phyloP scores from a whole-genome alignment of 92 coral and sea anemone genomes.

The Epizoanthus ramosus region DNA sequence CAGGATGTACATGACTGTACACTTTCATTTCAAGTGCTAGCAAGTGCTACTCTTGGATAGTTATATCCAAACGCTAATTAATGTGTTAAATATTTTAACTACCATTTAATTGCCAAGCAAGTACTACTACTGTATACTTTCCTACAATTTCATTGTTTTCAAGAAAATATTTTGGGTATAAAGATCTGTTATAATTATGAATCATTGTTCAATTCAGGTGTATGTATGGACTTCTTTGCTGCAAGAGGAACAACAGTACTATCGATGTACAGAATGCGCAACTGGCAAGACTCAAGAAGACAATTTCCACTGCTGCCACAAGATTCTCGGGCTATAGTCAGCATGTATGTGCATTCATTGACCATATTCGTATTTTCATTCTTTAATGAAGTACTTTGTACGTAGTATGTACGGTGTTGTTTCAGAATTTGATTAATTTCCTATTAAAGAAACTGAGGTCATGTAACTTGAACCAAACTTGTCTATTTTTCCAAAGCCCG shows the following conservation, averaged over 20 bases:
- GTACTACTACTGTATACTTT: background rate
- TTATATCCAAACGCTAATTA: no score
- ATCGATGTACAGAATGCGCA: slow-evolving; percentile 58
- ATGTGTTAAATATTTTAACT: no score
- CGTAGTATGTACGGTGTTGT: no score
- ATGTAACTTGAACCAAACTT: no score
- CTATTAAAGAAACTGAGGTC: no score
- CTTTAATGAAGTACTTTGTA: no score
- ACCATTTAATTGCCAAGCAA: no score
- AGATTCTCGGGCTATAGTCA: slow-evolving; percentile 91
- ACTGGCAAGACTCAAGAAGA: slow-evolving; percentile 73
- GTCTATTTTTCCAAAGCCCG: no score
- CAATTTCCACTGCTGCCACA: slow-evolving; percentile 86
- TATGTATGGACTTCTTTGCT: slow-evolving; percentile 65
- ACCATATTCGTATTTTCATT: background rate
- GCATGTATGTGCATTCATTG: slow-evolving; percentile 58
- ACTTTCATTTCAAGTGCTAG: no score
- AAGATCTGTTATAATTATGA: background rate
- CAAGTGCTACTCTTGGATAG: no score
- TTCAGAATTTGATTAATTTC: no score
- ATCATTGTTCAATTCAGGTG: slow-evolving; percentile 52
- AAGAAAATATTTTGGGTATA: background rate
- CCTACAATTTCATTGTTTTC: background rate
- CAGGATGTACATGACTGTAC: no score
- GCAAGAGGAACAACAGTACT: slow-evolving; percentile 69